These are phyloP conservation scores for Eulemur mongoz DNA, from an alignment of 2,797 vertebrate species.

Conservation along the genomic window DNA sequence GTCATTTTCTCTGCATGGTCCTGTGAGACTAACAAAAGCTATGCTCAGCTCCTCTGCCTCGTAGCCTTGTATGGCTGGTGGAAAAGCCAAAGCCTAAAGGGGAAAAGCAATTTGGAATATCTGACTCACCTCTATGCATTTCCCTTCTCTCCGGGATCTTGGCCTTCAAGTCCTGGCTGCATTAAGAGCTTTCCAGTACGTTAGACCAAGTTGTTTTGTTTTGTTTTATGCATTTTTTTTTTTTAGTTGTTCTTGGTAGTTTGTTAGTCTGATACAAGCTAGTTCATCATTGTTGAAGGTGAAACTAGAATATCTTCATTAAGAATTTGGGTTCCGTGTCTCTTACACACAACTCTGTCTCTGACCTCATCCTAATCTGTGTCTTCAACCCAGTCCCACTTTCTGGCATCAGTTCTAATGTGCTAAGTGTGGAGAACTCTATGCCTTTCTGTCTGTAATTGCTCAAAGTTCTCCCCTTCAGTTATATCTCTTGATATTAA, in stretches of 20 bases:
- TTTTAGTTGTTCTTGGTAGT: not conserved
- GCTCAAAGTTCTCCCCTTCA: not conserved
- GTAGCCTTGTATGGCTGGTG: not conserved
- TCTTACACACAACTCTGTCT: not conserved
- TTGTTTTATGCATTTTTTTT: not conserved
- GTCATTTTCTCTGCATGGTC: not conserved
- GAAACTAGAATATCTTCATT: not conserved
- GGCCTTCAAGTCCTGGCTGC: not conserved
- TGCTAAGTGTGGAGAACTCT: not conserved
- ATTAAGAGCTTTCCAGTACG: not conserved
- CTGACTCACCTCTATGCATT: conserved; percentile 15
- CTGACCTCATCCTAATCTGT: not conserved
- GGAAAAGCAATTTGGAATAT: not conserved
- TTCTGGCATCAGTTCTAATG: not conserved
- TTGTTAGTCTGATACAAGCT: not conserved
- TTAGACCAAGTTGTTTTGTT: not conserved
- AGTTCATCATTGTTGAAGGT: not conserved
- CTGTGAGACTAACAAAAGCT: conserved; percentile 12
- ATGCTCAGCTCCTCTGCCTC: not conserved
- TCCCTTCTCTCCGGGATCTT: not conserved
- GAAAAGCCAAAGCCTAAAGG: not conserved
- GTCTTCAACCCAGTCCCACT: not conserved
- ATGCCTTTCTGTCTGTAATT: not conserved
- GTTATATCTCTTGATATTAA: not conserved
- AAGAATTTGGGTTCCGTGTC: not conserved